Evolutionary conservation across 1,140 invertebrate genomes (phyloP), one percentile per base, ranked within the genome.

Genomic region (Drosophila navojoa): DNA sequence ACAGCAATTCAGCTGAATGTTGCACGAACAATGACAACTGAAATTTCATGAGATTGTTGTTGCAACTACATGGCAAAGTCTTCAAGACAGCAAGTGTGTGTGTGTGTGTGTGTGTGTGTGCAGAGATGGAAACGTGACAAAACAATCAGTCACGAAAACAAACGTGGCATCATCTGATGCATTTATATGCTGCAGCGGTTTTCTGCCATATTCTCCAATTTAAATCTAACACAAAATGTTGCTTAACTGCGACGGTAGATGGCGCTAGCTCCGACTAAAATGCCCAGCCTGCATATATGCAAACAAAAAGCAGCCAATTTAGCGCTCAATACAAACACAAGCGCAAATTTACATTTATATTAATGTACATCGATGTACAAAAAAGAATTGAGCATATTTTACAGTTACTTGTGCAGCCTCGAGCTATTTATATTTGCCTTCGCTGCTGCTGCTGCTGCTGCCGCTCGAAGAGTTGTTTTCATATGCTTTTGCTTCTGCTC

Each of bases 1-100:
- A 29, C 27, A 29, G 5, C 27, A 60, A 57, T 63, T 54, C 59
- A 55, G 58, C 68, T 66, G 69, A 60, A 72, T 68, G 63, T 60
- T 68, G 55, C 63, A 72, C 76, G 71, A 80, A 89, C 84, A 89
- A 89, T 89, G 80, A 89, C 77, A 89, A 72, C 77, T 78, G 70
- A 86, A 89, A 82, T 79, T 79, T 72, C 63, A 68, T 61, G 63
- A 76, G 74, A 62, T 73, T 67, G 52, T 69, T 50, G n/a, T 42
- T 29, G 38, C 45, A 16, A 45, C 35, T 44, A 58, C 35, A 42
- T 25, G 40, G 40, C 38, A 58, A 45, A 58, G 55, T 58, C 55
- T 59, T 59, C 57, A 59, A 45, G 40, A 11, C 50, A 1, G 32
- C 50, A 50, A n/a, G 19, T 22, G 19, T 22, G 19, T 22, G 19